A percentile compares a stretch with the other conserved stretches of the same genome.
These are phyloP conservation scores for Chiroxiphia lanceolata DNA, from an alignment of 2,797 vertebrate genomes.

Conservation along the genomic window DNA sequence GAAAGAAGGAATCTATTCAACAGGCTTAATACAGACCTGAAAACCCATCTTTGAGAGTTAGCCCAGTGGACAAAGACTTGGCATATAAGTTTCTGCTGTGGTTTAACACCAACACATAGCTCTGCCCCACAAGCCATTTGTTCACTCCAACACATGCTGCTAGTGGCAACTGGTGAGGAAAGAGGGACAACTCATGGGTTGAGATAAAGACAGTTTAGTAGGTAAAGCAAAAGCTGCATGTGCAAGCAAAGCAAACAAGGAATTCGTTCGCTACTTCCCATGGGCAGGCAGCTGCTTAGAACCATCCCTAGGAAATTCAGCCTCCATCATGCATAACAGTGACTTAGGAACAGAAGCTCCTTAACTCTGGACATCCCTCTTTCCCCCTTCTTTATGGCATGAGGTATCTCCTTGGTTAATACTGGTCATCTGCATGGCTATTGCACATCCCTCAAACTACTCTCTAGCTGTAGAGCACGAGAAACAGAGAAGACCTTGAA, in stretches of 20 bases:
- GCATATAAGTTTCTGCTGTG: background rate
- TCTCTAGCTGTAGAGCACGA: background rate
- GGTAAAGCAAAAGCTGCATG: background rate
- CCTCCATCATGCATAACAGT: rapidly evolving
- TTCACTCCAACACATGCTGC: background rate
- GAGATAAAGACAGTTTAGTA: background rate
- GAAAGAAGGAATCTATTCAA: background rate
- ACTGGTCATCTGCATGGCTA: background rate
- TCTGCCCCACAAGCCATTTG: background rate
- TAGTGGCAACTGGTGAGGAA: background rate
- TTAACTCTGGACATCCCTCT: rapidly evolving
- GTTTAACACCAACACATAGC: background rate
- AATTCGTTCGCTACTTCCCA: background rate
- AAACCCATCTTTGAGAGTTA: background rate
- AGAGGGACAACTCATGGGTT: background rate
- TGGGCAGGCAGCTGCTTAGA: background rate
- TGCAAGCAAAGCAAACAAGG: background rate
- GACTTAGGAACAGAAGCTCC: background rate
- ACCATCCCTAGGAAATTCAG: background rate
- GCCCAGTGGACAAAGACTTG: background rate
- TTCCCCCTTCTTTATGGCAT: background rate
- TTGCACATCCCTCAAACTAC: background rate
- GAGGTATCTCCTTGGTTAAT: background rate
- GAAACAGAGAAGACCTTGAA: background rate
- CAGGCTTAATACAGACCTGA: background rate